Conservation (phyloP, 2,888 invertebrate genomes). For the Drosophila atripex region DNA sequence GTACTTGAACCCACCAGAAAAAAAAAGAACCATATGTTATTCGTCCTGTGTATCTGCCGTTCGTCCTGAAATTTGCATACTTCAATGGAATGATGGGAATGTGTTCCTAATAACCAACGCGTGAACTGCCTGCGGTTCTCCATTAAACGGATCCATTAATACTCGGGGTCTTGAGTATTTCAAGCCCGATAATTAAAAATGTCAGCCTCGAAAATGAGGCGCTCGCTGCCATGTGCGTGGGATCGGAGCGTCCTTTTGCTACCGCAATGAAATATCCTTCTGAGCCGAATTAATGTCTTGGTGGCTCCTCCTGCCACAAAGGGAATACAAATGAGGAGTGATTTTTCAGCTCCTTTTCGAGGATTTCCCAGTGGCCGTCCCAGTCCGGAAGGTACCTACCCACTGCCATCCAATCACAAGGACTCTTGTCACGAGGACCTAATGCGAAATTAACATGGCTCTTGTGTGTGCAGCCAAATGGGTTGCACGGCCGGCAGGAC, state of each 20-base stretch:
- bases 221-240: not conserved
- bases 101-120: conserved; percentile 5
- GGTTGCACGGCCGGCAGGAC: conserved; percentile 10
- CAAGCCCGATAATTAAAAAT: conserved; percentile 4
- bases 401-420: too few species aligned
- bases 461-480: conserved; percentile 7
- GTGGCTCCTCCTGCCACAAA: conserved; percentile 47
- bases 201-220: conserved; percentile 1
- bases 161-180: not conserved
- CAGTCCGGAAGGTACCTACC: not conserved
- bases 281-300: conserved; percentile 46
- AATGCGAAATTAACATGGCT: conserved; percentile 21
- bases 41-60: not conserved
- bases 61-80: conserved; percentile 20
- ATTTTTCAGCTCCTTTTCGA: conserved; percentile 48
- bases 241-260: not conserved
- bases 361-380: not conserved
- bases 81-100: conserved; percentile 25
- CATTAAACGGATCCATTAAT: conserved; percentile 11
- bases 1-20: not conserved
- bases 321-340: conserved; percentile 64
- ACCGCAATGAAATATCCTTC: conserved; percentile 28
- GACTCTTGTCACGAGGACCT: conserved; percentile 4
- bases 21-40: not conserved
- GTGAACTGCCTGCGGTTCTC: not conserved